Conservation (phyloP, 2,888 invertebrate genomes). For the Lithophane semibrunnea region DNA sequence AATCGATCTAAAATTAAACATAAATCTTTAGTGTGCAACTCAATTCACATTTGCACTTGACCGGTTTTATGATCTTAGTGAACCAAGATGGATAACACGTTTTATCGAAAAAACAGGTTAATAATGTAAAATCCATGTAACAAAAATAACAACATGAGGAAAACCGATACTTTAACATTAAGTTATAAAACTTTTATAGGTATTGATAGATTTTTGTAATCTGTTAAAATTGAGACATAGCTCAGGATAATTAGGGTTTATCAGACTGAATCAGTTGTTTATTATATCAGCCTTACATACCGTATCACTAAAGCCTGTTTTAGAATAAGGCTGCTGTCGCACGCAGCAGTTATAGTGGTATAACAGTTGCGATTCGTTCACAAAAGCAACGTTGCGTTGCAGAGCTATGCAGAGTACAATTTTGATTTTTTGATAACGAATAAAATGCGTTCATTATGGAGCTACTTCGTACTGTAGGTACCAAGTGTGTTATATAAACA, state of each 20-base stretch:
- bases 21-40: background rate
- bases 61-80: background rate
- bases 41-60: background rate
- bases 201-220: background rate
- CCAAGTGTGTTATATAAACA: no score
- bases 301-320: background rate
- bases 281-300: background rate
- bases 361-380: background rate
- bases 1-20: background rate
- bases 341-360: background rate
- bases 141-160: slow-evolving; percentile 1
- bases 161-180: background rate
- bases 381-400: background rate
- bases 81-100: background rate
- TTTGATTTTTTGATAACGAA: no score
- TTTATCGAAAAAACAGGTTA: background rate
- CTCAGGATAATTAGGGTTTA: no score
- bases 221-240: no score
- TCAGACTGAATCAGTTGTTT: no score
- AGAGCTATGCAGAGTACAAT: no score
- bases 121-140: background rate
- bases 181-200: background rate
- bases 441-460: no score
- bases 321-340: background rate
- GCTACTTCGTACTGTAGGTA: no score